Evolutionary conservation across 2,797 vertebrate genomes (phyloP).

Genomic region (Heteromormyrus szaboi): DNA sequence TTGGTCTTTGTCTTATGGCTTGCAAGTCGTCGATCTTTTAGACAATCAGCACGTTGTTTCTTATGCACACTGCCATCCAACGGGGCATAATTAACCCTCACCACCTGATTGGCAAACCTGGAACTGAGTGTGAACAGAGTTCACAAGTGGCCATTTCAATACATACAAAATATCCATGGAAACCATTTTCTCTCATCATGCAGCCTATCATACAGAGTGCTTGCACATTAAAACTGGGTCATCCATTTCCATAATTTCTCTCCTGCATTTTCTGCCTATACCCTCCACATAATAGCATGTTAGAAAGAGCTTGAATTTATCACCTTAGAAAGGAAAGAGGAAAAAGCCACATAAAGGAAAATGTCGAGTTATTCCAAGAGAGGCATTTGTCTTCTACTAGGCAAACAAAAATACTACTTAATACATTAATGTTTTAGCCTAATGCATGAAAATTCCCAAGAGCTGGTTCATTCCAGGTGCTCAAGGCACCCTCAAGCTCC

Average conservation of each 20-base stretch:
- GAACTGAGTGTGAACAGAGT: neutral
- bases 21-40: neutral
- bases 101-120: neutral
- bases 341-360: neutral
- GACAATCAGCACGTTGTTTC: neutral
- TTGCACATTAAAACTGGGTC: neutral
- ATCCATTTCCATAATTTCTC: neutral
- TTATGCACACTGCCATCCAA: neutral
- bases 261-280: neutral
- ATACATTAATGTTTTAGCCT: neutral
- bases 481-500: neutral
- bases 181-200: neutral
- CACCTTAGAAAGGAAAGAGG: neutral
- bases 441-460: neutral
- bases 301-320: neutral
- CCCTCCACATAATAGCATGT: neutral
- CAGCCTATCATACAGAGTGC: neutral
- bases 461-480: neutral
- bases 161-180: neutral
- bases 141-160: neutral
- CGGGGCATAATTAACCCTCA: neutral
- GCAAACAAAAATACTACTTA: neutral
- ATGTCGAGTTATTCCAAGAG: neutral
- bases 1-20: neutral
- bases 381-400: neutral